Conservation (phyloP, 2,113 vertebrate species). For the Eretmochelys imbricata region DNA sequence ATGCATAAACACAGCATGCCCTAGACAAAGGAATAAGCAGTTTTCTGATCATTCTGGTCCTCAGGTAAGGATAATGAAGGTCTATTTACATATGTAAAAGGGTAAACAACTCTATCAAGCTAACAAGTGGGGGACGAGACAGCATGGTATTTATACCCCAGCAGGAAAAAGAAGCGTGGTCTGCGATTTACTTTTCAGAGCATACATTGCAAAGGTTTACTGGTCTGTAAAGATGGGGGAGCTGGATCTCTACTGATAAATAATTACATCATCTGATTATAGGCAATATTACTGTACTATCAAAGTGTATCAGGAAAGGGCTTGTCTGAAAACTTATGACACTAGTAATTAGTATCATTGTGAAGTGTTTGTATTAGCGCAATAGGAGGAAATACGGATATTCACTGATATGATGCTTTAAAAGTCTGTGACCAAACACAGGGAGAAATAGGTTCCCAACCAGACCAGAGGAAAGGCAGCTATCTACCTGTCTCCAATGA, state of each 20-base stretch:
- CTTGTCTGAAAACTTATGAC: background rate
- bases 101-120: background rate
- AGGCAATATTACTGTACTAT: background rate
- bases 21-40: background rate
- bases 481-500: too few relatives aligned
- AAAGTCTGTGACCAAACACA: too few relatives aligned
- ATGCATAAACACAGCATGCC: background rate
- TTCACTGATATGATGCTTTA: too few relatives aligned
- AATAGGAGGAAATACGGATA: too few relatives aligned
- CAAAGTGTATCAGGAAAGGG: too few relatives aligned
- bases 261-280: background rate
- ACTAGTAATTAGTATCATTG: background rate
- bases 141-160: background rate
- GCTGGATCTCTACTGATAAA: background rate
- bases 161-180: background rate
- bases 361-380: background rate
- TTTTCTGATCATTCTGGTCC: background rate
- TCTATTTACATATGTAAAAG: background rate
- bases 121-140: background rate
- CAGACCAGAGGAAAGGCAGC: too few relatives aligned
- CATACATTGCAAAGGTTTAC: background rate
- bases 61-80: background rate
- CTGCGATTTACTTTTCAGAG: background rate
- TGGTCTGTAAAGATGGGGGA: background rate
- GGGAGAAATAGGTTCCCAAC: too few relatives aligned